These are phyloP conservation scores for Parnassius orleans DNA, from an alignment of 2,888 invertebrate genomes.

Conservation along the genomic window DNA sequence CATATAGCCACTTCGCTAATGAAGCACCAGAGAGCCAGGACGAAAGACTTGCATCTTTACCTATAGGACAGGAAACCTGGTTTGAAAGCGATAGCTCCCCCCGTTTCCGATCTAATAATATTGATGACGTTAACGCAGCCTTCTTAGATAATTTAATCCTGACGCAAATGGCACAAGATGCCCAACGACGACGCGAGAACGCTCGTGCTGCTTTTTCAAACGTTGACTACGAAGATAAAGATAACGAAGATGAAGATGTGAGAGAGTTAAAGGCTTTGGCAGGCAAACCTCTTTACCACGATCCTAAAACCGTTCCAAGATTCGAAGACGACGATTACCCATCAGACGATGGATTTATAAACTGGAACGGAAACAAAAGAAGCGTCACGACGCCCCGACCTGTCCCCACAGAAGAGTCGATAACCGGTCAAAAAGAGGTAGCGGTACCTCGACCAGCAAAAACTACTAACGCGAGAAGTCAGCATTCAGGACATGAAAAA, in stretches of 20 bases:
- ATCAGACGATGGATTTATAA: conserved; percentile 75
- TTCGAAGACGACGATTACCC: conserved; percentile 71
- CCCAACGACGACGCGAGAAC: conserved; percentile 72
- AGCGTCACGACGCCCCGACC: conserved; percentile 64
- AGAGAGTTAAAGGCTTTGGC: conserved; percentile 83
- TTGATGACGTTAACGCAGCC: conserved; percentile 81
- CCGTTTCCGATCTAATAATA: conserved; percentile 66
- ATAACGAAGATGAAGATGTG: conserved; percentile 83
- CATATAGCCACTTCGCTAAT: conserved; percentile 77
- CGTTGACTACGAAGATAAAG: conserved; percentile 64
- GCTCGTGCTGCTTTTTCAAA: conserved; percentile 68
- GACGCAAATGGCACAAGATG: conserved; percentile 83
- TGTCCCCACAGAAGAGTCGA: conserved; percentile 43
- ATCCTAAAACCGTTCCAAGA: conserved; percentile 67
- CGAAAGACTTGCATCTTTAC: conserved; percentile 81
- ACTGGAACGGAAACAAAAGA: conserved; percentile 76
- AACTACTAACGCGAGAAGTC: conserved; percentile 31
- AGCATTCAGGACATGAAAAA: conserved; percentile 50
- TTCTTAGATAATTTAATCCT: conserved; percentile 85
- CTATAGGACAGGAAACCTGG: conserved; percentile 85
- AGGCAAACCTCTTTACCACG: conserved; percentile 74
- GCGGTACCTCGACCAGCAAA: conserved; percentile 83
- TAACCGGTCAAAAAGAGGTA: conserved; percentile 83
- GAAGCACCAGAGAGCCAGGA: conserved; percentile 83
- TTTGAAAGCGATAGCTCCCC: conserved; percentile 79